Evolutionary conservation across 2,797 vertebrate species (phyloP).

Genomic region (Myotis planiceps): DNA sequence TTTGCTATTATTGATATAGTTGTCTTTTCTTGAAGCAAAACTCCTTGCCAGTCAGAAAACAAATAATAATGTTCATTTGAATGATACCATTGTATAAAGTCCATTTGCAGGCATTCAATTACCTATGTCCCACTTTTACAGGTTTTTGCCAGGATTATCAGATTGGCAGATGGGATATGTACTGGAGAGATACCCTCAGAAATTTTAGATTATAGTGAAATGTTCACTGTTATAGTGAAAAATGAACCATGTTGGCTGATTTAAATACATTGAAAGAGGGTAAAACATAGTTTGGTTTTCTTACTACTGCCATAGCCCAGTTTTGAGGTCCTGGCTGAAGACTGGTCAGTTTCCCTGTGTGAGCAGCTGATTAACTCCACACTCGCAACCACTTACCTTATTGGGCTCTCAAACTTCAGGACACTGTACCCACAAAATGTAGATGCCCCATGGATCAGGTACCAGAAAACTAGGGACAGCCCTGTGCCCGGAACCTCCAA

Average conservation of each 20-base stretch:
- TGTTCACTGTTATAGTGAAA: neutral
- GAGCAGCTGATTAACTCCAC: neutral
- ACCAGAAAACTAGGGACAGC: neutral
- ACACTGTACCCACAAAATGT: neutral
- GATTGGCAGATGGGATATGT: neutral
- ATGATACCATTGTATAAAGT: neutral
- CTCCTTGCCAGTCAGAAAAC: neutral
- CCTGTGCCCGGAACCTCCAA: neutral
- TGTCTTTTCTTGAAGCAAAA: neutral
- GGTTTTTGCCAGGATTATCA: neutral
- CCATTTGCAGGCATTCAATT: neutral
- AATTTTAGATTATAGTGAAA: neutral
- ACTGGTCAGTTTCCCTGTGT: neutral
- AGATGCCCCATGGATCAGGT: neutral
- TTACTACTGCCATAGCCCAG: no score
- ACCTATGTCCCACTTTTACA: neutral
- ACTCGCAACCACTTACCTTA: neutral
- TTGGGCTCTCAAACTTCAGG: neutral
- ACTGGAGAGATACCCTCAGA: neutral
- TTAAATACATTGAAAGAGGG: neutral
- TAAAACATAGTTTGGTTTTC: neutral
- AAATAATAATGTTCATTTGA: neutral
- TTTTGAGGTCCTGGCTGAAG: neutral
- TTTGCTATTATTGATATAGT: neutral
- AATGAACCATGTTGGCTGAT: neutral